Evolutionary conservation across 2,797 vertebrate species (phyloP).

Genomic region (Cossypha dichroa): DNA sequence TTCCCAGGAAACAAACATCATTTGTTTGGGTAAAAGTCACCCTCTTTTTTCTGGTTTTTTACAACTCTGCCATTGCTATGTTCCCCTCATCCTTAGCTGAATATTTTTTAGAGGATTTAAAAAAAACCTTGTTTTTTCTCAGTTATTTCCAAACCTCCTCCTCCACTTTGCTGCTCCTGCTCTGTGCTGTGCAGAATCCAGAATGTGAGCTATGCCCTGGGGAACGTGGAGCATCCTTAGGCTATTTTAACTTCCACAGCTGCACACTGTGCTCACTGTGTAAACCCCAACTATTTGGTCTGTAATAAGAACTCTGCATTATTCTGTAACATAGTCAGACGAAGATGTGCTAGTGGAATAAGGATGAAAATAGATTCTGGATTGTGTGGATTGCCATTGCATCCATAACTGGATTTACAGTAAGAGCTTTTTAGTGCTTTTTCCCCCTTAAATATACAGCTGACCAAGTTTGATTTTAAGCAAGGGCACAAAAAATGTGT

Average conservation of each 20-base stretch:
- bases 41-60: neutral
- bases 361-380: conserved; percentile 30
- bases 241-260: conserved; percentile 54
- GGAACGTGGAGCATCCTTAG: neutral
- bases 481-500: neutral
- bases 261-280: neutral
- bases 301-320: neutral
- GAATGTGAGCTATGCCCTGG: neutral
- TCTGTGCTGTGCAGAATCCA: neutral
- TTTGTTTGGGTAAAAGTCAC: neutral
- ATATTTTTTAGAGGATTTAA: neutral
- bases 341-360: neutral
- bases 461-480: neutral
- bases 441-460: neutral
- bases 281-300: neutral
- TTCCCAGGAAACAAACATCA: neutral
- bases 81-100: neutral
- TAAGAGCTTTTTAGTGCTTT: neutral
- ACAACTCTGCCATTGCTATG: neutral
- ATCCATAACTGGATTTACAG: neutral
- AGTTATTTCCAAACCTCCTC: neutral
- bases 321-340: neutral
- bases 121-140: accelerated
- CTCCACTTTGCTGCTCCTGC: neutral
- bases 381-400: neutral